Conservation (phyloP, 2,797 vertebrate species). For the Enteromius thamalakanensis region DNA sequence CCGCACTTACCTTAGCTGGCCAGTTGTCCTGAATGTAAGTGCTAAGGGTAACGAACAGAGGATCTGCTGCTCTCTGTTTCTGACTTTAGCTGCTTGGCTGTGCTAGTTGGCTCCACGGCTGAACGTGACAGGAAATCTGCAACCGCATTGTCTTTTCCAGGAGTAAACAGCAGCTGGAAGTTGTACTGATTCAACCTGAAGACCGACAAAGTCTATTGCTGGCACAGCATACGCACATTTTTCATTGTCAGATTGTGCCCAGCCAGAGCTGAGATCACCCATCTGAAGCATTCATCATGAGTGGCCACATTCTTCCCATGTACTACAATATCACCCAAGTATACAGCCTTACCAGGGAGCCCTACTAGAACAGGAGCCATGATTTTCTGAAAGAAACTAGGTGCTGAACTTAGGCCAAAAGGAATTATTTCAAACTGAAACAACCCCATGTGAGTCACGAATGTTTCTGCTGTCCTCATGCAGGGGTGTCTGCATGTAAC, state of each 20-base stretch:
- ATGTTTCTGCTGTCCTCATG: constrained; percentile 26
- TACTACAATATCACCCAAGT: neutral
- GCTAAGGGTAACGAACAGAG: no score
- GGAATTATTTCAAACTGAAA: constrained; percentile 34
- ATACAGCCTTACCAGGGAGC: neutral
- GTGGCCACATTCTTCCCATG: neutral
- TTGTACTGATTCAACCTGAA: neutral
- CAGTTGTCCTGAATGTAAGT: no score
- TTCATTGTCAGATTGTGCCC: no score
- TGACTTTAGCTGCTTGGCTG: no score
- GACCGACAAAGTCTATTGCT: neutral
- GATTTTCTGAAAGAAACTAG: constrained; percentile 50
- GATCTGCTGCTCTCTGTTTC: no score
- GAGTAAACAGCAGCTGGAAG: no score
- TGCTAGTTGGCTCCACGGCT: no score
- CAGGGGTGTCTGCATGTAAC: constrained; percentile 38
- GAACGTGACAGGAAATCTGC: no score
- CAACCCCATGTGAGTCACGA: constrained; percentile 27
- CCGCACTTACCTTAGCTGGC: no score
- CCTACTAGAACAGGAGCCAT: constrained; percentile 30
- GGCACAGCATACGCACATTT: neutral
- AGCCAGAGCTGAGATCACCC: neutral
- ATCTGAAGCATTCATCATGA: neutral
- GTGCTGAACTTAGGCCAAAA: constrained; percentile 28
- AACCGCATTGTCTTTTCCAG: no score